Evolutionary conservation across 2,797 vertebrate species (phyloP).

Genomic region (Morus bassanus): DNA sequence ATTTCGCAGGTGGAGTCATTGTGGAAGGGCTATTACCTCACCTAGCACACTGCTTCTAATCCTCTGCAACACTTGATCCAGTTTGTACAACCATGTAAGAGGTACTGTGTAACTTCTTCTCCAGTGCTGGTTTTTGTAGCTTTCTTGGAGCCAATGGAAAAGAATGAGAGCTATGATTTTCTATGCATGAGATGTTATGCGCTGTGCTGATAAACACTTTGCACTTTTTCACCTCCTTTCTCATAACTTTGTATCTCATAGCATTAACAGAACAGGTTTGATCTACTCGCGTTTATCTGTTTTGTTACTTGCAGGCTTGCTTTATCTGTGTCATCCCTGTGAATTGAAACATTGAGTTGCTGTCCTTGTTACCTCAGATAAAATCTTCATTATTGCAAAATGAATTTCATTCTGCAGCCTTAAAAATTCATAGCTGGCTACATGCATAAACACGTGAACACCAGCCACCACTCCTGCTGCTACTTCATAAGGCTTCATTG

Average conservation of each 20-base stretch:
- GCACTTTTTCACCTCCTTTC: background rate
- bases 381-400: conserved; percentile 40
- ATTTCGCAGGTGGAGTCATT: background rate
- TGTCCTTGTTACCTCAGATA: background rate
- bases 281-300: background rate
- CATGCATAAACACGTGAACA: background rate
- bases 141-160: background rate
- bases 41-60: background rate
- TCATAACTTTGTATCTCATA: background rate
- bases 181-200: background rate
- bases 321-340: background rate
- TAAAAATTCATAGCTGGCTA: conserved; percentile 25
- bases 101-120: background rate
- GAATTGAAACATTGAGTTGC: background rate
- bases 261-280: background rate
- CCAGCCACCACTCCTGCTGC: background rate
- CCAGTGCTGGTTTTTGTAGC: background rate
- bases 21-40: background rate
- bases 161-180: background rate
- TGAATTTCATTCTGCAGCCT: background rate
- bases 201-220: background rate
- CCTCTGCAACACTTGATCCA: background rate
- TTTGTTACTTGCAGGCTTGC: background rate
- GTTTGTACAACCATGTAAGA: background rate
- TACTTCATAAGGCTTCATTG: background rate